A percentile compares a stretch with the other conserved stretches of the same genome.
Evolutionary conservation across 23 tunicate species (phyloP).

Genomic region (Diplosoma virens): DNA sequence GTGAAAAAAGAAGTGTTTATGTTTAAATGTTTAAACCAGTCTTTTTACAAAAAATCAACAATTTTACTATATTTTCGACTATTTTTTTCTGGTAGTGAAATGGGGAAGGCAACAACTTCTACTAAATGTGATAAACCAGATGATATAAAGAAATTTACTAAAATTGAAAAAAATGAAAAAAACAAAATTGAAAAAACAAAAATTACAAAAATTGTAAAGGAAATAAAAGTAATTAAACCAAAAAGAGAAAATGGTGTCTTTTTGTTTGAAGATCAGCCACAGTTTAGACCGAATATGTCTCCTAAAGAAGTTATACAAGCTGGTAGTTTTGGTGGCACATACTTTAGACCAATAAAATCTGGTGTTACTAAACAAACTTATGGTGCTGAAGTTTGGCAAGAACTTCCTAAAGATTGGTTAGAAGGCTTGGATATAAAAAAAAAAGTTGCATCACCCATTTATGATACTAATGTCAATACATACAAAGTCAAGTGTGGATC

Average conservation of each 20-base stretch:
- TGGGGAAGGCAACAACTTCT: no score
- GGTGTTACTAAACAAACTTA: slow-evolving; percentile 37
- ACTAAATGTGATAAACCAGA: no score
- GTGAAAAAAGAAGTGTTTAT: no score
- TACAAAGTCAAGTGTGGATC: slow-evolving; percentile 63
- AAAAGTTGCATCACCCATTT: slow-evolving; percentile 21
- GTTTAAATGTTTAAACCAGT: no score
- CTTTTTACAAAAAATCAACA: no score
- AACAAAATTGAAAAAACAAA: no score
- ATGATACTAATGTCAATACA: slow-evolving; percentile 29
- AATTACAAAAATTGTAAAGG: no score
- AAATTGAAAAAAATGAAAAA: no score
- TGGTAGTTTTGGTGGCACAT: slow-evolving; percentile 69
- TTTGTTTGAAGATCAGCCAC: slow-evolving; percentile 31
- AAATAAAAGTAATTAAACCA: no score
- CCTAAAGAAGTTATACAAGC: slow-evolving; percentile 58
- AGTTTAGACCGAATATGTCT: slow-evolving; percentile 47
- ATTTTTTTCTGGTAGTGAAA: no score
- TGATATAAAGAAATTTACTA: no score
- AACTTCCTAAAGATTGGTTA: slow-evolving; percentile 52
- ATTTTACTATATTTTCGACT: no score
- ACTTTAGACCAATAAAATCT: slow-evolving; percentile 46
- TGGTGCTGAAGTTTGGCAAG: slow-evolving; percentile 53
- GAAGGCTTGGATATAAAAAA: slow-evolving; percentile 33
- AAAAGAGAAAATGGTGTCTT: slow-evolving; percentile 35